Evolutionary conservation across 2,797 vertebrate species (phyloP).

Genomic region (Gadopsis marmoratus): DNA sequence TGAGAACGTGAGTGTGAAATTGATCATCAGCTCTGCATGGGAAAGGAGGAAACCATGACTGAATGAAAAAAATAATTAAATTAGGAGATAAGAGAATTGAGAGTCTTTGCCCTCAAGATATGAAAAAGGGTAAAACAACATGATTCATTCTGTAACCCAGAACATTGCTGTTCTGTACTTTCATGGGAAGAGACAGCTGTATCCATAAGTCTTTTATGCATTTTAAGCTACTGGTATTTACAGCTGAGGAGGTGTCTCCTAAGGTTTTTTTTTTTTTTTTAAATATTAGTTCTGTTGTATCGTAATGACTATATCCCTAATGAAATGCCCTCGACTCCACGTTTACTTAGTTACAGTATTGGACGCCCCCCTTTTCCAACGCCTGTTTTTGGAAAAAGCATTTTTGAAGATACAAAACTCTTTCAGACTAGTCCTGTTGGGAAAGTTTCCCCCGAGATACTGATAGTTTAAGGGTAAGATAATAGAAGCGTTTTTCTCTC

Average conservation of each 20-base stretch:
- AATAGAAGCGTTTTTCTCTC: not conserved
- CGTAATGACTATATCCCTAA: not conserved
- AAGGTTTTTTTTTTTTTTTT: not conserved
- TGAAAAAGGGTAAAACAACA: not conserved
- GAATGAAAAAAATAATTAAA: not conserved
- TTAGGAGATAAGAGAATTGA: not conserved
- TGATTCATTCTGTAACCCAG: not conserved
- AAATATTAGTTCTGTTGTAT: not conserved
- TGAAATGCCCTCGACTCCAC: not conserved
- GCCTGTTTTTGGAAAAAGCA: not conserved
- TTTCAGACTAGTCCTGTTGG: not conserved
- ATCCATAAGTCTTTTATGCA: not conserved
- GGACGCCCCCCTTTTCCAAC: not conserved
- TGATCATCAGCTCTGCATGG: not conserved
- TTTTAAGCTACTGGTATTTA: not conserved
- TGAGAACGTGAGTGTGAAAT: slow-evolving; percentile 86
- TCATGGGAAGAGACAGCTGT: not conserved
- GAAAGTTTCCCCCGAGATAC: not conserved
- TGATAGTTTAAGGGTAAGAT: not conserved
- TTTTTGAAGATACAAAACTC: not conserved
- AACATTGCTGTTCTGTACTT: not conserved
- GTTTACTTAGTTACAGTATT: not conserved
- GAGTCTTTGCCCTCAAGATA: not conserved
- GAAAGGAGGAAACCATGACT: not conserved
- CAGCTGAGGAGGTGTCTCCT: too few relatives aligned